Evolutionary conservation across 1,140 invertebrate genomes (phyloP).

Genomic region (Brachionus manjavacas): DNA sequence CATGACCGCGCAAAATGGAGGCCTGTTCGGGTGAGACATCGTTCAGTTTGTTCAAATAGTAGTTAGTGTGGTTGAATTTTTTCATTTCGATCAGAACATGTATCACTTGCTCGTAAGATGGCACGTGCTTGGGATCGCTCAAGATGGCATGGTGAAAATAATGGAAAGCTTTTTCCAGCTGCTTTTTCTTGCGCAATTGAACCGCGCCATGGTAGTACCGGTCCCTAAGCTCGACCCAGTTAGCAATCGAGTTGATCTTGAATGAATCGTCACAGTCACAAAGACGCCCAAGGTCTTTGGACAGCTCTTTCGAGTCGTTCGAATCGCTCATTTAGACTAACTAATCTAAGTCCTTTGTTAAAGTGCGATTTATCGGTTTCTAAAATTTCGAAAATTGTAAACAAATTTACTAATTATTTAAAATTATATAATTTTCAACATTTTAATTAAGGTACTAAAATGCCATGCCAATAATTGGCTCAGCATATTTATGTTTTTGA

Average conservation of each 20-base stretch:
- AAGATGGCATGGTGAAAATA: constrained; percentile 33
- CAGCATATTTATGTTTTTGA: not conserved
- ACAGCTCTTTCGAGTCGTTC: constrained; percentile 1
- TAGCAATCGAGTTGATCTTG: constrained; percentile 19
- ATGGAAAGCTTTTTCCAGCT: constrained; percentile 24
- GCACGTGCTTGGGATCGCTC: constrained; percentile 12
- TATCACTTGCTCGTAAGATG: constrained; percentile 9
- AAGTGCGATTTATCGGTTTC: not conserved
- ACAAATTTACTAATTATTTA: constrained; percentile 2
- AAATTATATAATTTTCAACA: not conserved
- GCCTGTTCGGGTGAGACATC: not conserved
- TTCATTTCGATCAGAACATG: constrained; percentile 10
- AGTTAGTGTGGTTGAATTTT: not conserved
- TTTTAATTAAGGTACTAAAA: not conserved
- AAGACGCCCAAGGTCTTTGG: not conserved
- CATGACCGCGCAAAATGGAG: constrained; percentile 1
- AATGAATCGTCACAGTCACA: constrained; percentile 5
- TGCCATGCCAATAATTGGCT: not conserved
- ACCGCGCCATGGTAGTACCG: constrained; percentile 5
- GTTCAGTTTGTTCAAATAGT: constrained; percentile 23
- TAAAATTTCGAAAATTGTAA: not conserved
- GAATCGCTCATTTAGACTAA: not conserved
- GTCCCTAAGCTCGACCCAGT: constrained; percentile 4
- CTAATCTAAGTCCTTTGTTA: not conserved
- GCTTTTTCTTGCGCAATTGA: not conserved